These are phyloP conservation scores for Caracal caracal DNA, from an alignment of 2,113 vertebrate genomes.

Conservation along the genomic window DNA sequence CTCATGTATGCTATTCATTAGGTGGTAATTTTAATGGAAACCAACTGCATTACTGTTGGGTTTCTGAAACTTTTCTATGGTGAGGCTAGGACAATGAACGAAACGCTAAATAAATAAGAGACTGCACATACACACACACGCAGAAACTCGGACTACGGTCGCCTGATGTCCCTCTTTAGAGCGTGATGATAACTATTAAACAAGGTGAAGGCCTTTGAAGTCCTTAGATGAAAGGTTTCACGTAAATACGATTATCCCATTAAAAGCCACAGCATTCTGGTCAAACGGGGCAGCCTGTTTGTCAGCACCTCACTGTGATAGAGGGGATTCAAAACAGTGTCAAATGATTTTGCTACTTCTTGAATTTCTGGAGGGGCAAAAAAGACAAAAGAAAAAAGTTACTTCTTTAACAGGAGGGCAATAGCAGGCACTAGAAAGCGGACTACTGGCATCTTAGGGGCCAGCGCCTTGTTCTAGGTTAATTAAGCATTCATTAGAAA, in stretches of 20 bases:
- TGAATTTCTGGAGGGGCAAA: conserved; percentile 32
- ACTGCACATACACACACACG: not conserved
- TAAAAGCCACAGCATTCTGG: not conserved
- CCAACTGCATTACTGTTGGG: not conserved
- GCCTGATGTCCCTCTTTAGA: not conserved
- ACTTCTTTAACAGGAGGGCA: not conserved
- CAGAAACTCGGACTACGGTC: not conserved
- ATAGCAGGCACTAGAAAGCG: not conserved
- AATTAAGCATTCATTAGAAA: not conserved
- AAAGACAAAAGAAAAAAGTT: not conserved
- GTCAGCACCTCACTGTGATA: not conserved
- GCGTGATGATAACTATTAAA: not conserved
- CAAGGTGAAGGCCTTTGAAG: conserved; percentile 53
- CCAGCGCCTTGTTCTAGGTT: not conserved
- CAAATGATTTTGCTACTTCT: not conserved
- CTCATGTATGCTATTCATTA: not conserved
- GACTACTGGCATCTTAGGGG: not conserved
- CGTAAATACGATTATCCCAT: conserved; percentile 20
- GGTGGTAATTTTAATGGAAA: not conserved
- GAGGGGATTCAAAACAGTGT: not conserved
- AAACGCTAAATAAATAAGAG: not conserved
- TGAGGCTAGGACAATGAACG: conserved; percentile 4
- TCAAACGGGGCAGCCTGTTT: not conserved
- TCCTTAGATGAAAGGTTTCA: conserved; percentile 38
- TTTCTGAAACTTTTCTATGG: not conserved